These are phyloP conservation scores for Melanostoma scalare DNA, from an alignment of 2,888 invertebrate genomes.

Conservation along the genomic window DNA sequence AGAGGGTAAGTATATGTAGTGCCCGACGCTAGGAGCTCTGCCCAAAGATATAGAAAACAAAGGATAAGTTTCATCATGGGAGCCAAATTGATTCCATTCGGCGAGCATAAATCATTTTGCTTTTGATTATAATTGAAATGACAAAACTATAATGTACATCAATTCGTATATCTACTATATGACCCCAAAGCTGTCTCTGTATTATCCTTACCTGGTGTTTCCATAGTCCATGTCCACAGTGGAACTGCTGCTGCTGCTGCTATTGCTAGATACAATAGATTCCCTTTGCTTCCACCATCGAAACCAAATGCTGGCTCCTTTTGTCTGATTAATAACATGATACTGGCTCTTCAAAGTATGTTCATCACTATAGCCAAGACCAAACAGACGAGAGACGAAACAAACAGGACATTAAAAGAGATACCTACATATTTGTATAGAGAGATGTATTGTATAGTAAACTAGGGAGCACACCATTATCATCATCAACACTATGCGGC, in stretches of 20 bases:
- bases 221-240: no score
- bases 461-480: slow-evolving; percentile 40
- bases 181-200: slow-evolving; percentile 27
- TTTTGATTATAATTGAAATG: slow-evolving; percentile 71
- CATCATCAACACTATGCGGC: slow-evolving; percentile 52
- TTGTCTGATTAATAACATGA: slow-evolving; percentile 70
- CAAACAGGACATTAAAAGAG: slow-evolving; percentile 50
- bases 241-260: not conserved
- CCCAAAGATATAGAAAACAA: slow-evolving; percentile 30
- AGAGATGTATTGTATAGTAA: not conserved
- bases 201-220: slow-evolving; percentile 42
- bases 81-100: slow-evolving; percentile 69
- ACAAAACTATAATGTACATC: slow-evolving; percentile 70
- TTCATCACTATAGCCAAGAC: slow-evolving; percentile 17
- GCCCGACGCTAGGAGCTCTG: not conserved
- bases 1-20: slow-evolving; percentile 15
- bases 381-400: slow-evolving; percentile 21
- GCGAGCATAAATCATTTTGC: slow-evolving; percentile 66
- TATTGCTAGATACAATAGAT: slow-evolving; percentile 36
- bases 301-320: slow-evolving; percentile 68
- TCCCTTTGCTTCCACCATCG: slow-evolving; percentile 13
- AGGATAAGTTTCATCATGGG: slow-evolving; percentile 49
- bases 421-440: not conserved
- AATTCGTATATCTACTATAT: slow-evolving; percentile 30
- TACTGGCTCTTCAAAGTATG: slow-evolving; percentile 53